phyloP scores from a whole-genome alignment of 2,113 vertebrate species.

The Potamarius usumacintae region DNA sequence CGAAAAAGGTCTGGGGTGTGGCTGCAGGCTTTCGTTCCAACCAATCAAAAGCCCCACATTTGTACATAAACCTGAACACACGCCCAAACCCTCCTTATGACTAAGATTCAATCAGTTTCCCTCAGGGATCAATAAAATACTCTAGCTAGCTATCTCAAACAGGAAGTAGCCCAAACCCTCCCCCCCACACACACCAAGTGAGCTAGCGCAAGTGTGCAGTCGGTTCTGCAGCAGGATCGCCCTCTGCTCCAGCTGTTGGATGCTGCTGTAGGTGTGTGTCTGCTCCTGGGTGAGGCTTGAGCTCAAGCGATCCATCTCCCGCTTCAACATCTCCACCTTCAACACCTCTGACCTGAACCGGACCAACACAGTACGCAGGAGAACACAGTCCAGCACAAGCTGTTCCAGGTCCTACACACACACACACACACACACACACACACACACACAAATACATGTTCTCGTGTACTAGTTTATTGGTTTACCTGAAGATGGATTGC shows the following conservation, averaged over 20 bases:
- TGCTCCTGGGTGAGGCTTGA: conserved; percentile 86
- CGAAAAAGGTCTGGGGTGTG: too few species aligned
- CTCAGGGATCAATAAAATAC: background rate
- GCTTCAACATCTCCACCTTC: conserved; percentile 82
- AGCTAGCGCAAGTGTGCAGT: conserved; percentile 92
- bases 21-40: too few species aligned
- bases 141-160: background rate
- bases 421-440: conserved; percentile 27
- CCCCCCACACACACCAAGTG: conserved; percentile 77
- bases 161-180: background rate
- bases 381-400: conserved; percentile 89
- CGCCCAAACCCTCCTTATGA: background rate
- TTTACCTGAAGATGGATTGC: background rate
- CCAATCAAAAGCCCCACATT: too few species aligned
- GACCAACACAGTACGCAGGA: conserved; percentile 85
- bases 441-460: background rate
- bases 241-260: conserved; percentile 87
- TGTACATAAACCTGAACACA: background rate
- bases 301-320: conserved; percentile 86
- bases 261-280: conserved; percentile 89
- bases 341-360: conserved; percentile 88
- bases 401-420: conserved; percentile 84
- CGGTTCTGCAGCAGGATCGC: conserved; percentile 85
- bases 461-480: background rate
- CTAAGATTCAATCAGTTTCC: background rate